Percentiles rank a stretch among this genome's conserved stretches.
phyloP scores from a whole-genome alignment of 2,113 vertebrate species.

The Hystrix cristata region DNA sequence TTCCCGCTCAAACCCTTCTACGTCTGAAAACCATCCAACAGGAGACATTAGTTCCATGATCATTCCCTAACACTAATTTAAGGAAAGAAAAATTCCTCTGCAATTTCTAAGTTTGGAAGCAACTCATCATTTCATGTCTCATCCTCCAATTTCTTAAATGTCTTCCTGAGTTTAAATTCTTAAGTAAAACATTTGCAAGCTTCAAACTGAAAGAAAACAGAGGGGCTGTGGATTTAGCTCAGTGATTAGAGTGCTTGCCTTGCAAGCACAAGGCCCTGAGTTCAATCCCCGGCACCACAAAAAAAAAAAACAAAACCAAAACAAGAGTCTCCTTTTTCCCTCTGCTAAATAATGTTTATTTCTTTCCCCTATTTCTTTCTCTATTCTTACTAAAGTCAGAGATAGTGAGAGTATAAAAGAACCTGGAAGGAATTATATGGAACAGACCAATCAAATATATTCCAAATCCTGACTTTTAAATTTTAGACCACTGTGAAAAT shows the following conservation, averaged over 20 bases:
- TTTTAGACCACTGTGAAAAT: slow-evolving; percentile 19
- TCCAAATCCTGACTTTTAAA: slow-evolving; percentile 8
- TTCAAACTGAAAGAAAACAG: background rate
- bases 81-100: background rate
- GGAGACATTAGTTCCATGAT: background rate
- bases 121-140: background rate
- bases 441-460: slow-evolving; percentile 20
- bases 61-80: background rate
- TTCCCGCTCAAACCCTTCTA: background rate
- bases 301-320: too few species aligned
- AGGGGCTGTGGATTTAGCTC: too few species aligned
- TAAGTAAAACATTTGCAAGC: slow-evolving; percentile 22
- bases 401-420: background rate
- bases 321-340: background rate
- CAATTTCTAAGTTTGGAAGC: slow-evolving; percentile 1
- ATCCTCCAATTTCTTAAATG: slow-evolving; percentile 31
- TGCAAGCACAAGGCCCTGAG: too few species aligned
- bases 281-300: too few species aligned
- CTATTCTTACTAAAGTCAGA: background rate
- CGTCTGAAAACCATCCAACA: background rate
- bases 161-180: slow-evolving; percentile 12
- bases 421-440: slow-evolving; percentile 24
- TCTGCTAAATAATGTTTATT: background rate
- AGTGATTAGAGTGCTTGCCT: too few species aligned
- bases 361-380: background rate